Evolutionary conservation across 2,113 vertebrate genomes (phyloP).

Genomic region (Istiophorus platypterus): DNA sequence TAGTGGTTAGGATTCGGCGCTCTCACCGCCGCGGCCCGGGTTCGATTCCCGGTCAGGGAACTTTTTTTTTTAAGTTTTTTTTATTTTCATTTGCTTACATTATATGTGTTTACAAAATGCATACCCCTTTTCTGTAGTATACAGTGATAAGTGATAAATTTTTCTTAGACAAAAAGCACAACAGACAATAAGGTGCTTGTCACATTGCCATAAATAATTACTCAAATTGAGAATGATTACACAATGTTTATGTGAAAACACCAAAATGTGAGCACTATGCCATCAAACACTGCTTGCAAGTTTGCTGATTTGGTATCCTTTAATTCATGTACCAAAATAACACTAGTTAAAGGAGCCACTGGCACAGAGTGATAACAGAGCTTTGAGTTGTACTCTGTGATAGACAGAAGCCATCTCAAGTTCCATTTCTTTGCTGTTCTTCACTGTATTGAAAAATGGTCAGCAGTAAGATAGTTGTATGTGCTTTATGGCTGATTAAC

Average conservation of each 20-base stretch:
- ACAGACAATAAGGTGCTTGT: background rate
- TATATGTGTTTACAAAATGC: background rate
- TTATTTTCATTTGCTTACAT: background rate
- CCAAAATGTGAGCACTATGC: background rate
- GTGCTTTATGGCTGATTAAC: background rate
- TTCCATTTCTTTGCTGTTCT: background rate
- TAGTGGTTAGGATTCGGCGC: slow-evolving; percentile 77
- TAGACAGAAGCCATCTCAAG: background rate
- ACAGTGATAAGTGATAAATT: background rate
- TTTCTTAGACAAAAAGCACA: background rate
- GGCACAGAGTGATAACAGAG: background rate
- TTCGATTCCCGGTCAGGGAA: slow-evolving; percentile 76
- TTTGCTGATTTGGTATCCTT: background rate
- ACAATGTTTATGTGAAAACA: background rate
- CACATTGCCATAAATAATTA: background rate
- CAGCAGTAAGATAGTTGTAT: background rate
- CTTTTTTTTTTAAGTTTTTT: no score
- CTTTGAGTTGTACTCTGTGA: background rate
- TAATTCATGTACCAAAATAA: slow-evolving; percentile 24
- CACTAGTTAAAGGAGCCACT: slow-evolving; percentile 24
- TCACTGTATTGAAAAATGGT: background rate
- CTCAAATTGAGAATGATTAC: background rate
- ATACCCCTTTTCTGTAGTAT: background rate
- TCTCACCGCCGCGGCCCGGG: slow-evolving; percentile 71
- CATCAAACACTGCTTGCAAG: background rate